Evolutionary conservation across 2,113 vertebrate genomes (phyloP).

Genomic region (Dipodomys stephensi): DNA sequence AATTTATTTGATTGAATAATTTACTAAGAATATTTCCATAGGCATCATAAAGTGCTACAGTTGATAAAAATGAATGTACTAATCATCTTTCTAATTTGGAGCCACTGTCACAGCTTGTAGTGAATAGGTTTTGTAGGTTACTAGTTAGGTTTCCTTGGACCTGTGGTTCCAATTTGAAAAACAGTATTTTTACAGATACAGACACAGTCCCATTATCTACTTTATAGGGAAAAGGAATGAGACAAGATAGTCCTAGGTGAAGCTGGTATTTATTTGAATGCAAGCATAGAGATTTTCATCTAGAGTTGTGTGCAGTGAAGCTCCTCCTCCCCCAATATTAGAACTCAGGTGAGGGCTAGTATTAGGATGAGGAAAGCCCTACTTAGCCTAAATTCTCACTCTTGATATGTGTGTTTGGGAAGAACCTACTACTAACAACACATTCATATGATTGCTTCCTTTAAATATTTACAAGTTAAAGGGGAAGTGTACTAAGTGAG

Average conservation of each 20-base stretch:
- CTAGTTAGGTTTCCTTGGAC: background rate
- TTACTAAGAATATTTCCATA: conserved; percentile 81
- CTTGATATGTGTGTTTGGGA: background rate
- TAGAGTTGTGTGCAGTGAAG: background rate
- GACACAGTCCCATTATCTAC: background rate
- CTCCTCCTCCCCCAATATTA: background rate
- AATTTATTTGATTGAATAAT: conserved; percentile 82
- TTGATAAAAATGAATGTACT: conserved; percentile 76
- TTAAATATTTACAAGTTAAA: background rate
- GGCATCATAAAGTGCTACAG: conserved; percentile 75
- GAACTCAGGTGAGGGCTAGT: background rate
- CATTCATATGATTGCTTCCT: background rate
- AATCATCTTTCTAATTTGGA: conserved; percentile 69
- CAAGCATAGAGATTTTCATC: background rate
- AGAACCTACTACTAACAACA: background rate
- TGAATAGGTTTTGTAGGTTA: conserved; percentile 56
- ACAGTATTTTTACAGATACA: background rate
- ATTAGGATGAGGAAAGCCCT: background rate
- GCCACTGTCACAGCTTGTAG: conserved; percentile 41
- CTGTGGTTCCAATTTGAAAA: background rate
- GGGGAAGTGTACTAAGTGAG: background rate
- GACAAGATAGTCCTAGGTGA: background rate
- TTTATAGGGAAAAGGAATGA: background rate
- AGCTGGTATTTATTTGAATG: background rate
- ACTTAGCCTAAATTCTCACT: background rate